Evolutionary conservation across 2,797 vertebrate species (phyloP).

Genomic region (Pseudopleuronectes americanus): DNA sequence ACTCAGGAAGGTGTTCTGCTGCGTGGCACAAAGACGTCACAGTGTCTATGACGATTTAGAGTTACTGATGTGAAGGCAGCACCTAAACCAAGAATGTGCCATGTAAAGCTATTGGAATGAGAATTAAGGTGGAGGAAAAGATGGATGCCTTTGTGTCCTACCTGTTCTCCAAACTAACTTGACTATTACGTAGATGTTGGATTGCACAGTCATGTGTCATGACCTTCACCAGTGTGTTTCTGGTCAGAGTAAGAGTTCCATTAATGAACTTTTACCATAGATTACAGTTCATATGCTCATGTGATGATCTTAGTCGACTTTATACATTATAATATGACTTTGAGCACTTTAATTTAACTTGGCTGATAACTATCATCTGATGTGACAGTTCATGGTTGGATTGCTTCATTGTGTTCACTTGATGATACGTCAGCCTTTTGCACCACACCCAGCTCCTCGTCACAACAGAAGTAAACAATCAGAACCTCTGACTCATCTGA

Average conservation of each 20-base stretch:
- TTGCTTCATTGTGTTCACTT: no score
- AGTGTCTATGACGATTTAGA: slow-evolving; percentile 19
- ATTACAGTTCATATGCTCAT: no score
- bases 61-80: background rate
- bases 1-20: slow-evolving; percentile 1
- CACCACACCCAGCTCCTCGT: no score
- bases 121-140: slow-evolving; percentile 14
- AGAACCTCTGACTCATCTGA: no score
- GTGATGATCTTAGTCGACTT: no score
- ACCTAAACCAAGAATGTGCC: background rate
- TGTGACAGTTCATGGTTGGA: no score
- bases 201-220: background rate
- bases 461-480: no score
- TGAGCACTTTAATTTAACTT: no score
- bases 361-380: no score
- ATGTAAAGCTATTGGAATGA: slow-evolving; percentile 18
- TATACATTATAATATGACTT: no score
- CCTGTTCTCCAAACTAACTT: slow-evolving; percentile 13
- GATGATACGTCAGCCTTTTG: no score
- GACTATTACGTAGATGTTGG: background rate
- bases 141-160: slow-evolving; percentile 3
- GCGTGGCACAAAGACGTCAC: slow-evolving; percentile 36
- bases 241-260: background rate
- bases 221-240: background rate
- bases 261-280: background rate